Evolutionary conservation across 2,797 vertebrate genomes (phyloP).

Genomic region (Tenualosa thibaudeaui): DNA sequence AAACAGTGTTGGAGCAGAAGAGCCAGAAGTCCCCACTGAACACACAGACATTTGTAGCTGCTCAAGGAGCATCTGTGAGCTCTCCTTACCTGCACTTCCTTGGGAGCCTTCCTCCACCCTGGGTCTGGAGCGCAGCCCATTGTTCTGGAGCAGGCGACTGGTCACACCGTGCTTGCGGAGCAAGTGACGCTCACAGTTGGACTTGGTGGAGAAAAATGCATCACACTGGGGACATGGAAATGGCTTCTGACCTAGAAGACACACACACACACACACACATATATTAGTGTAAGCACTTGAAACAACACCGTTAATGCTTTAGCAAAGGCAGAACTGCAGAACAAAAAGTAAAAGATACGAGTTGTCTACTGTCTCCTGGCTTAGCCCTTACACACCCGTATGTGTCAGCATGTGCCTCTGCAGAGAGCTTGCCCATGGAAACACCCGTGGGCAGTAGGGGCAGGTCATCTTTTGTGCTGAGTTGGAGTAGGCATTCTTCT

Average conservation of each 20-base stretch:
- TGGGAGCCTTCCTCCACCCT: constrained; percentile 76
- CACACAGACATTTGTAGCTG: neutral
- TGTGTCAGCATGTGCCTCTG: constrained; percentile 96
- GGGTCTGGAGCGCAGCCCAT: constrained; percentile 69
- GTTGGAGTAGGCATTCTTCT: constrained; percentile 89
- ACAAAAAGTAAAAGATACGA: neutral
- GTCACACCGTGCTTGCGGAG: constrained; percentile 83
- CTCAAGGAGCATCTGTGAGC: neutral
- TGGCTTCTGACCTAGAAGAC: constrained; percentile 81
- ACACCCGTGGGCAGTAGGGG: constrained; percentile 90
- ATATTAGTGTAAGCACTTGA: neutral
- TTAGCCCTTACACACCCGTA: constrained; percentile 60
- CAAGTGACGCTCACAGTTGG: constrained; percentile 90
- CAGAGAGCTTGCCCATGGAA: constrained; percentile 93
- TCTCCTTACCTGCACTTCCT: constrained; percentile 72
- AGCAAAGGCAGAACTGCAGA: neutral
- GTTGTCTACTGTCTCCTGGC: neutral
- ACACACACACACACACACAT: neutral
- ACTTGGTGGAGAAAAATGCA: constrained; percentile 88
- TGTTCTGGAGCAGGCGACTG: constrained; percentile 78
- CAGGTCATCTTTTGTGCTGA: constrained; percentile 92
- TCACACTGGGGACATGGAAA: constrained; percentile 84
- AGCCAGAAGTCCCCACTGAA: neutral
- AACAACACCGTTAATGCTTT: neutral
- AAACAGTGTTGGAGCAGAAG: neutral